These are phyloP conservation scores for Apamea monoglypha DNA, from an alignment of 2,888 invertebrate species.

Conservation along the genomic window DNA sequence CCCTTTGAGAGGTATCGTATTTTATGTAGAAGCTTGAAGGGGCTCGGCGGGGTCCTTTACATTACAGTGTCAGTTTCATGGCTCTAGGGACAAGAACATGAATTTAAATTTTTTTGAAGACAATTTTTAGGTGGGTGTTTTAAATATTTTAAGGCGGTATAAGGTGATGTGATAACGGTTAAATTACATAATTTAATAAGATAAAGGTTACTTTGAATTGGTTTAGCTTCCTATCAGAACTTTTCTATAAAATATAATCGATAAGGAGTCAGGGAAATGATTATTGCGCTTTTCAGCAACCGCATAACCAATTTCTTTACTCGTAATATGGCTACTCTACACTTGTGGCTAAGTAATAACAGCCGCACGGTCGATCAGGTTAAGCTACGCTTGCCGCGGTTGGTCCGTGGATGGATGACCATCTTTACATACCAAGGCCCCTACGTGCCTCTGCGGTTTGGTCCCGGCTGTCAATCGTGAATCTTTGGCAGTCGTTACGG, in stretches of 20 bases:
- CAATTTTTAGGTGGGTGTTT: slow-evolving; percentile 2
- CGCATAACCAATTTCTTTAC: too few relatives aligned
- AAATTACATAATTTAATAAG: too few relatives aligned
- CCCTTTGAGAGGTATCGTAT: slow-evolving; percentile 70
- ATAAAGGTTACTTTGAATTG: background rate
- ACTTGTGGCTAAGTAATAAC: too few relatives aligned
- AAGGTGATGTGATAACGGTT: background rate
- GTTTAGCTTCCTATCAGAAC: background rate
- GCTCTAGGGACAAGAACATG: slow-evolving; percentile 52
- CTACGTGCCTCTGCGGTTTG: too few relatives aligned
- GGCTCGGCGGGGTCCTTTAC: slow-evolving; percentile 64
- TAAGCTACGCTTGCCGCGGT: too few relatives aligned
- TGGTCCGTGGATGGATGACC: too few relatives aligned
- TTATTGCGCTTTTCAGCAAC: background rate
- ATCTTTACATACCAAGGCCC: too few relatives aligned
- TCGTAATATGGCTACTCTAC: too few relatives aligned
- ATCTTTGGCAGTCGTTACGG: too few relatives aligned
- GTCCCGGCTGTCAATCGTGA: too few relatives aligned
- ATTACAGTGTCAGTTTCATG: slow-evolving; percentile 69
- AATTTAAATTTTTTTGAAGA: slow-evolving; percentile 44
- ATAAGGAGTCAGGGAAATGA: background rate
- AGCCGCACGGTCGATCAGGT: too few relatives aligned
- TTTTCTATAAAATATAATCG: background rate
- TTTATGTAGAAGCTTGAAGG: slow-evolving; percentile 59
- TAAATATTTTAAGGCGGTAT: background rate